Evolutionary conservation across 2,113 vertebrate species (phyloP).

Genomic region (Mobula birostris): DNA sequence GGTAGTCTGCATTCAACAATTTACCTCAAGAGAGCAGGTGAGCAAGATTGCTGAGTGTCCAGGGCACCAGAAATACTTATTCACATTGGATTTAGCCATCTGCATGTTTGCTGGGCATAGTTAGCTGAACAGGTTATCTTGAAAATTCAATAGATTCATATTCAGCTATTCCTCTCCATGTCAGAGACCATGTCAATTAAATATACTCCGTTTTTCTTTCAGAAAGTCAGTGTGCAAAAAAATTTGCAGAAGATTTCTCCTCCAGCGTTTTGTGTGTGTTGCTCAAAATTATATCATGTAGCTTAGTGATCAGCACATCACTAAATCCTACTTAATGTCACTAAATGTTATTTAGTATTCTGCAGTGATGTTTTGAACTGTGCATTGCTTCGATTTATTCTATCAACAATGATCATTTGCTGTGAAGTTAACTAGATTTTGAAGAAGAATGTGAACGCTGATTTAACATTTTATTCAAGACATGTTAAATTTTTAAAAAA

Average conservation of each 20-base stretch:
- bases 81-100: background rate
- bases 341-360: background rate
- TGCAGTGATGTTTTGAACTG: background rate
- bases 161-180: background rate
- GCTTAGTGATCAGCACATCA: background rate
- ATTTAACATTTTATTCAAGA: background rate
- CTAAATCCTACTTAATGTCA: background rate
- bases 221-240: background rate
- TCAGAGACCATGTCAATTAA: background rate
- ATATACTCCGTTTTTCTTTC: background rate
- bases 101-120: background rate
- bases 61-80: background rate
- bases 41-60: background rate
- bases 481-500: background rate
- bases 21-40: background rate
- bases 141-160: background rate
- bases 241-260: too few relatives aligned
- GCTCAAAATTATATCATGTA: background rate
- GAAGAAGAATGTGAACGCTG: background rate
- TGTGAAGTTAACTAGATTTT: background rate
- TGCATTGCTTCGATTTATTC: background rate
- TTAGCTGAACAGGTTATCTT: background rate
- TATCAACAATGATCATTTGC: background rate
- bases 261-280: too few relatives aligned
- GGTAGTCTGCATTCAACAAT: background rate